phyloP scores from a whole-genome alignment of 2,113 vertebrate species.

The Sylvia atricapilla region DNA sequence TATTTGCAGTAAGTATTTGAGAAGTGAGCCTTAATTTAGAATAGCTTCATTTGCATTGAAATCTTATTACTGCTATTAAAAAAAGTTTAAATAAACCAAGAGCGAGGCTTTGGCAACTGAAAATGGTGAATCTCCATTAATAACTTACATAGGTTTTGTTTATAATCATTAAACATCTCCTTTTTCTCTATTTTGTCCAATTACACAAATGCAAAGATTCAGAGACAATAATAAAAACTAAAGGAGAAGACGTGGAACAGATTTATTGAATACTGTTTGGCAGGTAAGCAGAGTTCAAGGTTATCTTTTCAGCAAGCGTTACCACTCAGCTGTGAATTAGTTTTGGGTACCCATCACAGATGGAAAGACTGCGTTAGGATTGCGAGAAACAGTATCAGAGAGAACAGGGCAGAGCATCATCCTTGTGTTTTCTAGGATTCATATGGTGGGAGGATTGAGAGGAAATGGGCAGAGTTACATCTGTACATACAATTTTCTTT shows the following conservation, averaged over 20 bases:
- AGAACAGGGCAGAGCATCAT: not conserved
- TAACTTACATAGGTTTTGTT: slow-evolving; percentile 3
- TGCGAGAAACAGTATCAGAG: not conserved
- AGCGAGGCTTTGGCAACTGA: not conserved
- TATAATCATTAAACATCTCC: not conserved
- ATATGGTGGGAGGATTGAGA: not conserved
- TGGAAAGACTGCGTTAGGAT: not conserved
- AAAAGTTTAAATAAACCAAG: slow-evolving; percentile 1
- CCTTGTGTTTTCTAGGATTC: not conserved
- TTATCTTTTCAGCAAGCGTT: slow-evolving; percentile 18
- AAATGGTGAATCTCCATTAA: not conserved
- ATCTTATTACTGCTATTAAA: not conserved
- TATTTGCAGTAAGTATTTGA: slow-evolving; percentile 37
- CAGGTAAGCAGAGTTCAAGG: slow-evolving; percentile 14
- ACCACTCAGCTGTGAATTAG: not conserved
- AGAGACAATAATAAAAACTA: not conserved
- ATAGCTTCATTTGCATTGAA: slow-evolving; percentile 23
- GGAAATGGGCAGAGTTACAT: not conserved
- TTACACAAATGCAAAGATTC: not conserved
- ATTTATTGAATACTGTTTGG: not conserved
- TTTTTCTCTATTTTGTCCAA: not conserved
- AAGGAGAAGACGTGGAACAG: not conserved
- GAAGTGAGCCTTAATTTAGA: not conserved
- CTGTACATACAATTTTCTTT: not conserved
- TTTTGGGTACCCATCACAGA: not conserved